A percentile compares a stretch with the other conserved stretches of the same genome.
These are phyloP conservation scores for Aythya baeri DNA, from an alignment of 2,113 vertebrate species.

Conservation along the genomic window DNA sequence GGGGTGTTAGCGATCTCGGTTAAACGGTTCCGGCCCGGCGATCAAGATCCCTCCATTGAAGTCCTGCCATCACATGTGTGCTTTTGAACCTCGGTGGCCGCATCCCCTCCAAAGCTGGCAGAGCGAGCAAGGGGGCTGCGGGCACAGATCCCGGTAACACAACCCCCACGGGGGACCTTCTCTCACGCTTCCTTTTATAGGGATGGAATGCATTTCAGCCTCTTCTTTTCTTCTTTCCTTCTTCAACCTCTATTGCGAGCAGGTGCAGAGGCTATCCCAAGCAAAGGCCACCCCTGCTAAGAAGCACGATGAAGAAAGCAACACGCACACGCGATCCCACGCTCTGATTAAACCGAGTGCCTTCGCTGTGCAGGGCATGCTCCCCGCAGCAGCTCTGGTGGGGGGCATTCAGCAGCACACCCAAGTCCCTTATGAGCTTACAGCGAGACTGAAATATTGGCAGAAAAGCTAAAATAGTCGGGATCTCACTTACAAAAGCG, in stretches of 20 bases:
- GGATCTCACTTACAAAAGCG: neutral
- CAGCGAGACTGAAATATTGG: neutral
- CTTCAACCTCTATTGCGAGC: neutral
- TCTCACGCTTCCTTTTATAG: constrained; percentile 53
- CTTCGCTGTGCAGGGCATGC: neutral
- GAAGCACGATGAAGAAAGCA: neutral
- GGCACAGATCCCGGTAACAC: neutral
- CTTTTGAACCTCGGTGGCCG: neutral
- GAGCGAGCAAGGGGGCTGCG: neutral
- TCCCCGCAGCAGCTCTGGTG: neutral
- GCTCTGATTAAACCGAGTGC: neutral
- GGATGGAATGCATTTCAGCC: constrained; percentile 61
- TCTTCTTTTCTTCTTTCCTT: constrained; percentile 38
- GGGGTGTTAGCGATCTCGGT: constrained; percentile 53
- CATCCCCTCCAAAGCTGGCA: constrained; percentile 1
- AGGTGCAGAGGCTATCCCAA: constrained; percentile 3
- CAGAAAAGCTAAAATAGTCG: neutral
- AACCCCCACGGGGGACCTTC: neutral
- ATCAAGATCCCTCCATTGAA: neutral
- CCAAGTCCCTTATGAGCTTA: rapidly evolving
- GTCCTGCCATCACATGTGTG: neutral
- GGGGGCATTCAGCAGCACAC: neutral
- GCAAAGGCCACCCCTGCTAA: neutral
- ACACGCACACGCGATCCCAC: neutral
- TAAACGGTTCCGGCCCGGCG: constrained; percentile 46